Conservation (phyloP, 2,113 vertebrate species). For the Clarias gariepinus region DNA sequence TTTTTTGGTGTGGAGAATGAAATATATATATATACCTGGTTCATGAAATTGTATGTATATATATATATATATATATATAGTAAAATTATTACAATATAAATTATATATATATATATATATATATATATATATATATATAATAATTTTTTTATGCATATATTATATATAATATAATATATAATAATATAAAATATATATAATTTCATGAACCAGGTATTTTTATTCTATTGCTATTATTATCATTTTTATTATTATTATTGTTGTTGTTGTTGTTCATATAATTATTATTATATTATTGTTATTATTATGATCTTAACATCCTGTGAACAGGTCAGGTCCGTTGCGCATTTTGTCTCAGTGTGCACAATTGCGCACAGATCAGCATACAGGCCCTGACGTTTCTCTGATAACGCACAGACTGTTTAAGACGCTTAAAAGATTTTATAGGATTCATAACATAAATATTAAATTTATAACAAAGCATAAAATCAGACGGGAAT, state of each 20-base stretch:
- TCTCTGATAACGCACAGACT: not conserved
- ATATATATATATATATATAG: no score
- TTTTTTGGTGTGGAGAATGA: not conserved
- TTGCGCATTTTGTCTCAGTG: not conserved
- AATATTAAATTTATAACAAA: not conserved
- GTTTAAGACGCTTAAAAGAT: not conserved
- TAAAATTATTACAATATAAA: no score
- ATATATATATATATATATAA: no score
- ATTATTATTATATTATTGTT: not conserved
- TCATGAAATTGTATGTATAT: no score
- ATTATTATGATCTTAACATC: not conserved
- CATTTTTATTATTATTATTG: not conserved
- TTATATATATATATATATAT: no score
- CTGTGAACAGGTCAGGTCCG: not conserved
- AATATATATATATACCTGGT: no score
- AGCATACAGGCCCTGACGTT: conserved; percentile 1
- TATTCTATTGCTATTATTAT: not conserved
- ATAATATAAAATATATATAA: not conserved
- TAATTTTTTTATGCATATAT: no score
- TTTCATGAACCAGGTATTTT: not conserved
- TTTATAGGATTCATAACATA: not conserved
- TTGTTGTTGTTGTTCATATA: no score
- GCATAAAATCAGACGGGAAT: not conserved
- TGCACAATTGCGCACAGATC: not conserved
- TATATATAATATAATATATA: no score